These are phyloP conservation scores for Siniperca obscura DNA, from an alignment of 2,797 vertebrate genomes.

Conservation along the genomic window DNA sequence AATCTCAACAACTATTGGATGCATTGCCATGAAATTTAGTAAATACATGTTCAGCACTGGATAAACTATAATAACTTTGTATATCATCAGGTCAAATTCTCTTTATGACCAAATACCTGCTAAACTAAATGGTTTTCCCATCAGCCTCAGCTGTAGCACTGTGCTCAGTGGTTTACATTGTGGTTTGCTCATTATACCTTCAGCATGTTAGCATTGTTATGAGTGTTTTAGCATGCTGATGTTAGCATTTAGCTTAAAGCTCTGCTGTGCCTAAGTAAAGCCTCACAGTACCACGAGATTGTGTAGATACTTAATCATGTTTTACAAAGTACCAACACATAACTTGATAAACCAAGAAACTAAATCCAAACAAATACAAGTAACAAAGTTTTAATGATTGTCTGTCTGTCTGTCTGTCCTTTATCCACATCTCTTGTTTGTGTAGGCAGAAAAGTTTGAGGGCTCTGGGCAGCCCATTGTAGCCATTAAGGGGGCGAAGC, in stretches of 20 bases:
- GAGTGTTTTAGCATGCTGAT: not conserved
- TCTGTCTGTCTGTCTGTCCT: not conserved
- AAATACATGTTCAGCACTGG: too few species aligned
- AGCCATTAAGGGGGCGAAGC: slow-evolving; percentile 93
- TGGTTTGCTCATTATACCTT: not conserved
- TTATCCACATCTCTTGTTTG: slow-evolving; percentile 20
- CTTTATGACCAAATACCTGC: not conserved
- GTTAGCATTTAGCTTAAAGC: not conserved
- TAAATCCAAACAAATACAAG: not conserved
- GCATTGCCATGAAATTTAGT: not conserved
- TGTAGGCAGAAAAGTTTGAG: slow-evolving; percentile 95
- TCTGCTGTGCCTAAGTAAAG: not conserved
- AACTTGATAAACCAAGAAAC: not conserved
- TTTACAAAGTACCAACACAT: not conserved
- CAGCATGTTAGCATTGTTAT: not conserved
- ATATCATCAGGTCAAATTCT: not conserved
- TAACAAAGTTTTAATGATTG: not conserved
- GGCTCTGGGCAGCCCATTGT: slow-evolving; percentile 92
- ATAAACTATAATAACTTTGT: too few species aligned
- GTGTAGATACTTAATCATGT: not conserved
- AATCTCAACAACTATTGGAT: not conserved
- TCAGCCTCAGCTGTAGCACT: not conserved
- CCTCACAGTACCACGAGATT: not conserved
- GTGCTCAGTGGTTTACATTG: not conserved
- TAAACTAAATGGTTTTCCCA: not conserved